phyloP scores from a whole-genome alignment of 30 jellyfish, hydroid and myxozoan species.

The Nemopilema nomurai region DNA sequence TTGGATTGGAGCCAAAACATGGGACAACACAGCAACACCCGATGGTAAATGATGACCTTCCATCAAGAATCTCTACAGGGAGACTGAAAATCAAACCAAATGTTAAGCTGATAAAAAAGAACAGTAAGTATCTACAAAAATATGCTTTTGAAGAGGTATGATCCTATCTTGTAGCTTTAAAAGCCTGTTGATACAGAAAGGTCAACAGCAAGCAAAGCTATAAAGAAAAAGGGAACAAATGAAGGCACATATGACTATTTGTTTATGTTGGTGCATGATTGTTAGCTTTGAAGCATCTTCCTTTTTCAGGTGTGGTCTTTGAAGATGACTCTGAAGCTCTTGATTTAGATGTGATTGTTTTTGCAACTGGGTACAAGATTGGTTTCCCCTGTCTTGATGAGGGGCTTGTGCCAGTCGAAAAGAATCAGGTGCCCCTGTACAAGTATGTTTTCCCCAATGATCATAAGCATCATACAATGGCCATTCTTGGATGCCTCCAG shows the following conservation, averaged over 20 bases:
- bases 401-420: slow-evolving; percentile 52
- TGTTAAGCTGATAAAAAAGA: slow-evolving; percentile 58
- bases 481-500: slow-evolving; percentile 84
- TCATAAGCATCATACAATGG: slow-evolving; percentile 69
- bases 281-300: background rate
- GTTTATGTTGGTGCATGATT: too few relatives aligned
- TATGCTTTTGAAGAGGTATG: background rate
- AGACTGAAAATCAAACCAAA: slow-evolving; percentile 63
- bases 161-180: background rate
- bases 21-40: slow-evolving; percentile 82
- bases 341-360: slow-evolving; percentile 68
- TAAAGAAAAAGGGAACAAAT: too few relatives aligned
- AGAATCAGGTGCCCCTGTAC: slow-evolving; percentile 74
- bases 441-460: slow-evolving; percentile 74
- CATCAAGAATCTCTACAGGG: slow-evolving; percentile 73
- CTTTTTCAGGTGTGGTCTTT: slow-evolving; percentile 71
- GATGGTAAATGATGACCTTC: slow-evolving; percentile 86
- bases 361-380: slow-evolving; percentile 83
- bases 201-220: too few relatives aligned
- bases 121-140: slow-evolving; percentile 28
- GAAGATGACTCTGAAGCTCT: slow-evolving; percentile 74
- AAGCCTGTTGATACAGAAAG: too few relatives aligned
- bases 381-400: slow-evolving; percentile 83
- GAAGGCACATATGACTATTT: too few relatives aligned
- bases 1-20: slow-evolving; percentile 74